Evolutionary conservation across 2,888 invertebrate genomes (phyloP), one percentile per base, ranked within the genome.

Genomic region (Caradrina kadenii): DNA sequence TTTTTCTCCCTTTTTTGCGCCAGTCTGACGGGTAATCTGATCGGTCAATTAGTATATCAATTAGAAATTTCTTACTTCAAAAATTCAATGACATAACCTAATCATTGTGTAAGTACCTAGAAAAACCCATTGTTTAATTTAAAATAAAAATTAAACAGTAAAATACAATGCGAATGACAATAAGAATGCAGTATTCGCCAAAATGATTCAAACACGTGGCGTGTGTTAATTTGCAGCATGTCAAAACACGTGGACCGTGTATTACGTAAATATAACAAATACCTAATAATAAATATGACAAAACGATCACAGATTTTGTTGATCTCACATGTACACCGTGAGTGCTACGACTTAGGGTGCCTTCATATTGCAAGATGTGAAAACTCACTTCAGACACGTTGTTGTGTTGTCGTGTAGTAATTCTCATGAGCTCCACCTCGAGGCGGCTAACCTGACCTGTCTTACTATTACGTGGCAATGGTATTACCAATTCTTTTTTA

Each of bases 221-320:
- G 26, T 35, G 35, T 8, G 17, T 49, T 50, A 13, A 39, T 42
- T 60, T 11, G n/a, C n/a, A 48, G 19, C 48, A 48, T 63, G 54
- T 15, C 26, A 17, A 6, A 22, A 58, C 58, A 52, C 56, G 63
- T 63, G 54, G 22, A 22, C 15, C 17, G 17, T 17, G 45, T 15
- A 45, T 45, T 45, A 52, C 39, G 10, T 53, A 15, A 6, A 22
- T 60, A 35, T 26, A 45, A 22, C 22, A n/a, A 74, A 63, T 52
- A 31, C 26, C n/a, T n/a, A 15, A 22, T 50, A 50, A 62, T 68
- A 77, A 48, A 45, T 10, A 45, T 77, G 52, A 64, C 42, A 22
- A 52, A 17, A 54, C 48, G 7, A 7, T 22, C 6, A n/a, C 5
- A n/a, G 19, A 22, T 39, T 56, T 35, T 26, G 7, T 7, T 15